These are phyloP conservation scores for Sylvilagus bachmani DNA, from an alignment of 2,113 vertebrate species.

Conservation along the genomic window DNA sequence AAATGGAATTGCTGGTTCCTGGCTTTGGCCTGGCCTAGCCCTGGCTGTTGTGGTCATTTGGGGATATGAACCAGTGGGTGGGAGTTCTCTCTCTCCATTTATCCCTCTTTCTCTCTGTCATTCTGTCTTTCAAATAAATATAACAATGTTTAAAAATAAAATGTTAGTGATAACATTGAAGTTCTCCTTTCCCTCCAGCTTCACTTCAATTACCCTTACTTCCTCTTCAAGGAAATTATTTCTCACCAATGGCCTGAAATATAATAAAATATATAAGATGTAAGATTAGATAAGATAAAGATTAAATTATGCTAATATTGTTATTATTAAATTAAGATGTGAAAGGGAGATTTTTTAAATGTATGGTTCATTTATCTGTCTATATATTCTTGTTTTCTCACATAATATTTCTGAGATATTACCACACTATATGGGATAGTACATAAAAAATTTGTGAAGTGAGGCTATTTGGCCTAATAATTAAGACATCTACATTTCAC, in stretches of 20 bases:
- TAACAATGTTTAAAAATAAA: not conserved
- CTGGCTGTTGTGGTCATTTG: too few species aligned
- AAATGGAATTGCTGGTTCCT: too few species aligned
- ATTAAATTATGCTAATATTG: not conserved
- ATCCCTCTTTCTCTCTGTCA: too few species aligned
- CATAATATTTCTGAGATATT: not conserved
- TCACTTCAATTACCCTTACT: not conserved
- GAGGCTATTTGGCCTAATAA: too few species aligned
- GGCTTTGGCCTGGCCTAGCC: too few species aligned
- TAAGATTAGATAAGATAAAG: not conserved
- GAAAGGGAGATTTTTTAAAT: not conserved
- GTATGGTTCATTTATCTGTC: not conserved
- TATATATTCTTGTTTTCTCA: not conserved
- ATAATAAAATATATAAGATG: not conserved
- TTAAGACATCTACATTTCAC: too few species aligned
- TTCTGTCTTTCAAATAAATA: too few species aligned
- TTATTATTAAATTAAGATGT: not conserved
- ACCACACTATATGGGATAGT: not conserved
- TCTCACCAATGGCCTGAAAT: not conserved
- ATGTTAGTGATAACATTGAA: not conserved
- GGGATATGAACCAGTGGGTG: too few species aligned
- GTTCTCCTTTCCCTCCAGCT: not conserved
- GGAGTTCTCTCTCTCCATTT: too few species aligned
- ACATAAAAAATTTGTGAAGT: too few species aligned
- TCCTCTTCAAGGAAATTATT: not conserved